A percentile compares a stretch with the other conserved stretches of the same genome.
Evolutionary conservation across 2,797 vertebrate species (phyloP).

Genomic region (Cynodonichthys magdalenae): DNA sequence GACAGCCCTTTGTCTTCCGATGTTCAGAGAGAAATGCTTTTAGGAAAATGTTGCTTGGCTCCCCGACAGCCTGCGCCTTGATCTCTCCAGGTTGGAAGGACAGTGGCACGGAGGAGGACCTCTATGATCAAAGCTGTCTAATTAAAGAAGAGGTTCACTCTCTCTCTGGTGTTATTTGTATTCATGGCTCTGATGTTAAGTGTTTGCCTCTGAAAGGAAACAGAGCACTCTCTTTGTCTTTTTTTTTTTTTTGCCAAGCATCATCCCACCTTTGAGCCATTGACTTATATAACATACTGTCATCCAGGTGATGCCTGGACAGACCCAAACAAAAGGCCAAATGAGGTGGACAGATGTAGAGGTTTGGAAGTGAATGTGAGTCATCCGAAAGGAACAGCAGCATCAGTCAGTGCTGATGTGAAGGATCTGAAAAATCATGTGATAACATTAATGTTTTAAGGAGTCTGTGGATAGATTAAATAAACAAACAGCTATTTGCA

Average conservation of each 20-base stretch:
- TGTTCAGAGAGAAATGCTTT: slow-evolving; percentile 72
- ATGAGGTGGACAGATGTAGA: slow-evolving; percentile 14
- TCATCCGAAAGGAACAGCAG: slow-evolving; percentile 14
- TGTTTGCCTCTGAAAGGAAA: slow-evolving; percentile 76
- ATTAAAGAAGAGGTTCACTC: slow-evolving; percentile 79
- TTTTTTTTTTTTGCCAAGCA: slow-evolving; percentile 33
- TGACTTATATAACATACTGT: slow-evolving; percentile 18
- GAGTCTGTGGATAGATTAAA: background rate
- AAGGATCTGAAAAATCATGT: slow-evolving; percentile 3
- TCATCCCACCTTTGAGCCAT: slow-evolving; percentile 57
- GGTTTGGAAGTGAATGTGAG: background rate
- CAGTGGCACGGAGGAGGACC: slow-evolving; percentile 59
- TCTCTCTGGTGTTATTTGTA: slow-evolving; percentile 73
- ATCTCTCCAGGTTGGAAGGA: slow-evolving; percentile 71
- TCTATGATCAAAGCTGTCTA: slow-evolving; percentile 84
- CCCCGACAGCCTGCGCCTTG: slow-evolving; percentile 60
- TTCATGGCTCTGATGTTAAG: slow-evolving; percentile 82
- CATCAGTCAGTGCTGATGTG: background rate
- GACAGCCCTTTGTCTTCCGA: slow-evolving; percentile 49
- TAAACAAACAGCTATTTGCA: background rate
- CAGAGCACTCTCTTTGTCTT: slow-evolving; percentile 72
- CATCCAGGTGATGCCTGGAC: slow-evolving; percentile 28
- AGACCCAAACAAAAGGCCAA: slow-evolving; percentile 22
- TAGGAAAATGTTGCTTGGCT: slow-evolving; percentile 62
- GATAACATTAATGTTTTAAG: background rate